A percentile compares a stretch with the other conserved stretches of the same genome.
Conservation (phyloP, 2,888 invertebrate species). For the Brenthis ino region DNA sequence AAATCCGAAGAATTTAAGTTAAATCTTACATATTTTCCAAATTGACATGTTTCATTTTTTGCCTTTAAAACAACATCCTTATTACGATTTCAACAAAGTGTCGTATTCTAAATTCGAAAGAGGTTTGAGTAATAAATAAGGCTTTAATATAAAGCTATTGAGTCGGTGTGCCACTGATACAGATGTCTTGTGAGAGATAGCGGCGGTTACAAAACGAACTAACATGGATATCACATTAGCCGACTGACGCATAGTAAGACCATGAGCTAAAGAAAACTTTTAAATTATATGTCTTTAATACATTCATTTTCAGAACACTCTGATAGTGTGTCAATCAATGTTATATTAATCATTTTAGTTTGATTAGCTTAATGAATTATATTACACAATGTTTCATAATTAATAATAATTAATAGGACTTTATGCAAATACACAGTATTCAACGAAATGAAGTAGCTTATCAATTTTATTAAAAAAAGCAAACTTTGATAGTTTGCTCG, state of each 20-base stretch:
- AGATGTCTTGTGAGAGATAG: conserved; percentile 75
- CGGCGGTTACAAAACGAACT: conserved; percentile 70
- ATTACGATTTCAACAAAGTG: conserved; percentile 50
- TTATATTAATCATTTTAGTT: conserved; percentile 12
- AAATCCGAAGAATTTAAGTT: background rate
- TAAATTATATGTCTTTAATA: conserved; percentile 35
- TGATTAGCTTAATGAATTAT: conserved; percentile 18
- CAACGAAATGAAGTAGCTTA: conserved; percentile 13
- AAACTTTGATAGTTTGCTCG: too few species aligned
- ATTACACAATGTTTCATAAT: conserved; percentile 1
- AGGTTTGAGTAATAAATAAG: conserved; percentile 73
- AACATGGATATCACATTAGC: conserved; percentile 80
- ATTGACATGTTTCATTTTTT: conserved; percentile 28
- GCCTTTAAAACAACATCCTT: conserved; percentile 44
- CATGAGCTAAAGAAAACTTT: conserved; percentile 44
- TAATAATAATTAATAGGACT: conserved; percentile 10
- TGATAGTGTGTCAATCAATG: conserved; percentile 25
- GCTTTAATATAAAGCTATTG: conserved; percentile 73
- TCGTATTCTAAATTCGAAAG: conserved; percentile 61
- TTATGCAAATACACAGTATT: conserved; percentile 10
- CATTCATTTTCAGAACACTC: conserved; percentile 22
- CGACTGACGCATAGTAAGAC: conserved; percentile 55
- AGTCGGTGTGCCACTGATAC: conserved; percentile 75
- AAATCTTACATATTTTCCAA: conserved; percentile 25
- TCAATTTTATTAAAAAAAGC: background rate